Base-by-base conservation (phyloP, 2,113 vertebrate genomes). In the Leptobrachium leishanense region DNA sequence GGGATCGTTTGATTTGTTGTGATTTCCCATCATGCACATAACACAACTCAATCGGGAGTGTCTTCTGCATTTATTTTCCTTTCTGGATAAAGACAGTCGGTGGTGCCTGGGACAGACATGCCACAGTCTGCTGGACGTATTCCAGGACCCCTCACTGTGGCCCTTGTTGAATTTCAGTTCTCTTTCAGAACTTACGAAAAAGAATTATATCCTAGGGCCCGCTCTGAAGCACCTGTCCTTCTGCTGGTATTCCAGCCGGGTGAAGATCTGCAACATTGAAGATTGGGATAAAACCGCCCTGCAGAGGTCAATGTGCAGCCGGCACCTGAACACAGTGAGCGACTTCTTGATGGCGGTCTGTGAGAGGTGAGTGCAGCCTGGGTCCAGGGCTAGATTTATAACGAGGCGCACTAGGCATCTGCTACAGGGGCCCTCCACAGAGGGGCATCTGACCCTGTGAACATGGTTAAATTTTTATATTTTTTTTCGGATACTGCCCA, bases 251-350 rank as follows among this genome's bases (percentile, higher is more conserved):
- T 97, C 96, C 53, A 95, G 95, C 87, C 88, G 90, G 66, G 96
- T 98, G 75, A 95, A 95, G 82, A 92, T 98, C 84, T 98, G 97
- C 86, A 97, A 97, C 89, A 85, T 95, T 0, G 96, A 99, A 89
- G 95, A 95, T 85, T 97, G 95, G 95, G 83, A 94, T 90, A 98
- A 98, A 90, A 98, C 82, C 46, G 84, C 76, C 5, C 90, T 98
- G 81, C 97, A 99, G 90, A 95, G 83, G 87, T 93, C 91, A 83
- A 91, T 98, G 87, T 98, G 96, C 91, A 92, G 90, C 72, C 92
- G 85, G 72, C 98, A 99, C 0, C 88, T 95, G 72, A 84, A 83
- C 66, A 88, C 92, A 59, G 96, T 97, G 91, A 95, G 75, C 78
- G 85, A 87, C 13, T 96, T 98, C 86, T 90, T 98, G 82, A 85